These are phyloP conservation scores for Fragum whitleyi DNA, from an alignment of 2,888 invertebrate species.

Conservation along the genomic window DNA sequence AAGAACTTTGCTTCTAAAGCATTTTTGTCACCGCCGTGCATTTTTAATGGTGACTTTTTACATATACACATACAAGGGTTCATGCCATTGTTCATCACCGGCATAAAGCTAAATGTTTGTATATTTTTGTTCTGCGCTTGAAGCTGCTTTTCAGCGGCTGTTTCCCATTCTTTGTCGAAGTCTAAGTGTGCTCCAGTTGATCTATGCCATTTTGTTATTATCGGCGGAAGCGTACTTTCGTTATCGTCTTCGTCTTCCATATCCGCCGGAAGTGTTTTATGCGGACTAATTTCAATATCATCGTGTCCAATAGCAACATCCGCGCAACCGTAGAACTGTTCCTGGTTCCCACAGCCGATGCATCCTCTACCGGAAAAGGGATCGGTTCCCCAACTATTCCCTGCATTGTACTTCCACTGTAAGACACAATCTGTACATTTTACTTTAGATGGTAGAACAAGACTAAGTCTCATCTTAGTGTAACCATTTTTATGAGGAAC, in stretches of 20 bases:
- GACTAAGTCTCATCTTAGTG: slow-evolving; percentile 64
- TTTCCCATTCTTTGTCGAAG: slow-evolving; percentile 28
- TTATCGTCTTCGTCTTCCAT: slow-evolving; percentile 40
- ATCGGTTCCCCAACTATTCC: slow-evolving; percentile 79
- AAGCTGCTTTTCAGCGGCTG: slow-evolving; percentile 37
- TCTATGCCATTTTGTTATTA: slow-evolving; percentile 38
- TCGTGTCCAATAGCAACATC: slow-evolving; percentile 78
- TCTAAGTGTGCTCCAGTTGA: neutral
- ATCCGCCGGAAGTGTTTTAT: slow-evolving; percentile 63
- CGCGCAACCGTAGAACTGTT: slow-evolving; percentile 80
- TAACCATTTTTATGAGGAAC: slow-evolving; percentile 65
- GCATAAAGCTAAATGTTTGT: slow-evolving; percentile 57
- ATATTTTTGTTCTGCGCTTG: slow-evolving; percentile 11
- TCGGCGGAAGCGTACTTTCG: slow-evolving; percentile 25
- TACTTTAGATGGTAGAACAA: slow-evolving; percentile 71
- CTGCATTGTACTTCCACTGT: slow-evolving; percentile 81
- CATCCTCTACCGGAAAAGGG: slow-evolving; percentile 66
- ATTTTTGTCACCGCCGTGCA: slow-evolving; percentile 40
- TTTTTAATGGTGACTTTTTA: slow-evolving; percentile 56
- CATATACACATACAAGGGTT: slow-evolving; percentile 66
- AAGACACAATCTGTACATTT: slow-evolving; percentile 75
- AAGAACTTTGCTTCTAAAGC: slow-evolving; percentile 57
- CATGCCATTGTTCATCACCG: slow-evolving; percentile 60
- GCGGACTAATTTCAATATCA: slow-evolving; percentile 62
- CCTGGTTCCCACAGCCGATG: slow-evolving; percentile 78